Evolutionary conservation across 2,888 invertebrate genomes (phyloP).

Genomic region (Helleia helle): DNA sequence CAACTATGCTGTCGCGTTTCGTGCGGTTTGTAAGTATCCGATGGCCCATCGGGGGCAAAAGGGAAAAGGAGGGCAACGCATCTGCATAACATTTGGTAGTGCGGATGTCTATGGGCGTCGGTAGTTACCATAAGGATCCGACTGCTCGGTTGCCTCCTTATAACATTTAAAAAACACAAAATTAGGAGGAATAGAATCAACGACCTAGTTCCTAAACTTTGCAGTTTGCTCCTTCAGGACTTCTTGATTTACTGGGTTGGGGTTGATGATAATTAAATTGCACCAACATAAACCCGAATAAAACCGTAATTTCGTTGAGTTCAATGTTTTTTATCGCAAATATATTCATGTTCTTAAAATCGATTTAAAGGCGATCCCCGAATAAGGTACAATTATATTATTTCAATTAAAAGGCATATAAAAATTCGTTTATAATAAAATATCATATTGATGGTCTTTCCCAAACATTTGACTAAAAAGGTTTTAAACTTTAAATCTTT

Average conservation of each 20-base stretch:
- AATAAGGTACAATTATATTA: conserved; percentile 4
- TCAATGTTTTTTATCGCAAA: background rate
- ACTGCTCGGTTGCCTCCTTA: too few relatives aligned
- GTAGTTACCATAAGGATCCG: too few relatives aligned
- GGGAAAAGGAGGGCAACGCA: too few relatives aligned
- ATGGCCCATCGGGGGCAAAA: too few relatives aligned
- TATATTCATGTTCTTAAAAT: background rate
- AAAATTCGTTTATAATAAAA: conserved; percentile 1
- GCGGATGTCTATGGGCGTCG: background rate
- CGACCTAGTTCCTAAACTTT: too few relatives aligned
- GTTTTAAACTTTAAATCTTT: background rate
- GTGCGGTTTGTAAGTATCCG: too few relatives aligned
- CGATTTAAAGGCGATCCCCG: conserved; percentile 1
- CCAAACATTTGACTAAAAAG: background rate
- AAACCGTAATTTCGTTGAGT: conserved; percentile 1
- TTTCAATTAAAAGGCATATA: conserved; percentile 6
- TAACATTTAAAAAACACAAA: too few relatives aligned
- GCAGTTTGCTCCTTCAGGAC: too few relatives aligned
- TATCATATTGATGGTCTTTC: conserved; percentile 1
- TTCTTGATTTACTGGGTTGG: too few relatives aligned
- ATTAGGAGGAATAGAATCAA: too few relatives aligned
- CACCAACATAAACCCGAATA: background rate
- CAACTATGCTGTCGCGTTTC: too few relatives aligned
- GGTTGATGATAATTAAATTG: background rate
- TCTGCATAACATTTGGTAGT: too few relatives aligned